Base-by-base conservation (phyloP, 2,888 invertebrate species). In the Leucophenga maculata region DNA sequence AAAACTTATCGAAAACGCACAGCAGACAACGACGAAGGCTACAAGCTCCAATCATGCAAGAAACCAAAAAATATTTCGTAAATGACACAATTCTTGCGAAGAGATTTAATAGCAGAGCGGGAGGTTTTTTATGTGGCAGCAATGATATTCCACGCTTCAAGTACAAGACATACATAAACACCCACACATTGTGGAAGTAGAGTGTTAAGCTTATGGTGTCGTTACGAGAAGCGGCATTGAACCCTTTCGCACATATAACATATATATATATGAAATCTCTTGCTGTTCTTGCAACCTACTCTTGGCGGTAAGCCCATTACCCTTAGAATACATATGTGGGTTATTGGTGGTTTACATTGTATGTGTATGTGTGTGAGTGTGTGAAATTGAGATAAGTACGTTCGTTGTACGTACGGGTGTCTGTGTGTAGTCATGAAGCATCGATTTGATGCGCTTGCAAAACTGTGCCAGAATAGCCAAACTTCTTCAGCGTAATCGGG, bases 151-250 rank as follows among this genome's bases (percentile, higher is more conserved):
- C 57, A 46, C 59, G 39, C 50, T 13, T 4, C 52, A 16, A 65
- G 20, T 59, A 44, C 64, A 64, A 60, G 65, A 57, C n/a, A 22
- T n/a, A 54, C 54, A 39, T 22, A 54, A 13, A 18, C 26, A 20
- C 22, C 22, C 55, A 55, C 22, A 55, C 20, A 55, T 3, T 64
- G 64, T 64, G 6, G 13, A 46, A 6, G 48, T 39, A 70, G 79
- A 80, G 79, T 80, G 80, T 75, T 80, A 82, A 80, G 82, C 80
- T 80, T 80, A 80, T 78, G 82, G 80, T 83, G 80, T 82, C 83
- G 76, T 82, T 80, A 39, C 11, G 39, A 6, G 8, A 3, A 39
- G 39, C 39, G 11, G 11, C 39, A 39, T 39, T 39, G 11, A 39
- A 39, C 39, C 39, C 11, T 39, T 39, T 39, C 39, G 39, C 39